phyloP scores from a whole-genome alignment of 2,888 invertebrate genomes.

The Hydraecia micacea region DNA sequence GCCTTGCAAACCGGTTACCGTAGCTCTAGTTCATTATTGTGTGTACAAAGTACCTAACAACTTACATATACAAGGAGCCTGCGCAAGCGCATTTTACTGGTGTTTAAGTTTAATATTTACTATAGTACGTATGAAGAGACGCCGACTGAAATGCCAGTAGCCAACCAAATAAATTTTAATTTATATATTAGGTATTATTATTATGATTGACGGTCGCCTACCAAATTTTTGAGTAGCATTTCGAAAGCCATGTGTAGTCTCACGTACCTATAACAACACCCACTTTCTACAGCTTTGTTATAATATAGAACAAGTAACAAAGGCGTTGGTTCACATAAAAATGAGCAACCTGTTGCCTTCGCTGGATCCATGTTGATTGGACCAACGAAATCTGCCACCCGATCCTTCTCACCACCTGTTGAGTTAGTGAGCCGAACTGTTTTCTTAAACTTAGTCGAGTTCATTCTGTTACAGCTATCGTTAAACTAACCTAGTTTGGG shows the following conservation, averaged over 20 bases:
- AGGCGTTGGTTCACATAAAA: conserved; percentile 39
- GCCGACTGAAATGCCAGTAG: neutral
- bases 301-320: conserved; percentile 17
- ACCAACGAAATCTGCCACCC: neutral
- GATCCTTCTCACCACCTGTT: conserved; percentile 37
- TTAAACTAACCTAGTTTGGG: neutral
- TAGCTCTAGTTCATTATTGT: neutral
- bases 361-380: conserved; percentile 35
- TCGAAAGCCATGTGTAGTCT: neutral
- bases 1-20: neutral
- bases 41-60: neutral
- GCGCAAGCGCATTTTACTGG: too few species aligned
- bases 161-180: neutral
- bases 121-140: neutral
- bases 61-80: neutral
- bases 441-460: conserved; percentile 16
- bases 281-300: conserved; percentile 2
- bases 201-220: neutral
- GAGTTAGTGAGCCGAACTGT: neutral
- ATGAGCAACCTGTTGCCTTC: conserved; percentile 46
- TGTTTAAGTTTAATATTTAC: neutral
- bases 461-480: too few species aligned
- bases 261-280: conserved; percentile 11
- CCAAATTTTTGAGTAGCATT: neutral
- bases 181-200: too few species aligned